Evolutionary conservation across 92 coral and sea anemone species (phyloP), one percentile per base, ranked within the genome.

Genomic region (Palythoa caribaeorum): DNA sequence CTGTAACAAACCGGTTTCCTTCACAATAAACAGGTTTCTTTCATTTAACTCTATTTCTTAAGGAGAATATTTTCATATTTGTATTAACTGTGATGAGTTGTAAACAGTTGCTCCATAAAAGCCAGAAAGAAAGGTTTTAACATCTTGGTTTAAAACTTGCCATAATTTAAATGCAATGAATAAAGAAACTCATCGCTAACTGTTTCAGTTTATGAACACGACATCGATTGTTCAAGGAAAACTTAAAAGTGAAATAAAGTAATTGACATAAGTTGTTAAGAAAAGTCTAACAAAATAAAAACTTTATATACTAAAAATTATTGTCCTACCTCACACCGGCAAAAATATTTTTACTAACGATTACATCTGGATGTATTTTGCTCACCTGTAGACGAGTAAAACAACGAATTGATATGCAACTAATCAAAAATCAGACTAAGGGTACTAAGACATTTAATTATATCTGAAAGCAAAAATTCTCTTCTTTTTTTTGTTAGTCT

Each of bases 401-500:
- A 40, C 21, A 35, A 38, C 5, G n/a, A 39, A 44, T 38, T 17
- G 9, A 17, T 9, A 2, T 12, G 71, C 28, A 21, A 14, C 9
- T 36, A 79, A 79, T 36, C 14, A 79, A 79, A 21, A 11, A 17
- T 7, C 20, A 9, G 0, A 37, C 17, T 16, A 62, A 60, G 38
- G 6, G 73, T 39, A 20, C 52, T 36, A 63, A 44, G 11, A 48
- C 20, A 66, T 81, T 19, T 66, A 81, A 81, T 81, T 65, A 66
- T 37, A 66, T 8, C 38, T 28, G 28, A 44, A 40, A n/a, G 76
- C 39, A 44, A 44, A 40, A 66, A 39, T 65, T 63, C 59, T 50
- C 62, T 65, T 19, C 50, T 44, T 14, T 47, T 16, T 13, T 38
- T n/a, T 9, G 40, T 6, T 13, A 44, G 35, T 44, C 66, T 14